Base-by-base conservation (phyloP, 2,888 invertebrate species). In the Augochlorella aurata region DNA sequence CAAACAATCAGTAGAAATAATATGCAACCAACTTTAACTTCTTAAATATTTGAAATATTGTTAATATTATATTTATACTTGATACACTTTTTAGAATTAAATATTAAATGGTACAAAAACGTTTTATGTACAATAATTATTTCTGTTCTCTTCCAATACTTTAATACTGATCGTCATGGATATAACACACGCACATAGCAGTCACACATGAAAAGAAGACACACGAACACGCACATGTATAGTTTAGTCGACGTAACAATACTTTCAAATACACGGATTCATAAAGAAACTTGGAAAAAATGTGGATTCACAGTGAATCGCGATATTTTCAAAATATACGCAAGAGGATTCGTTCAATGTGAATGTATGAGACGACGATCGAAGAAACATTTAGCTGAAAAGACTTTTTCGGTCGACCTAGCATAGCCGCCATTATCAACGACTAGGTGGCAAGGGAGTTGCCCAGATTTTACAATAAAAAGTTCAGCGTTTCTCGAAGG, bases 361-460 rank as follows among this genome's bases (percentile, higher is more conserved):
- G 65, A 63, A 63, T 29, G 61, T 74, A 70, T 72, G 65, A 79
- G 72, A 85, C 50, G 63, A 72, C 52, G 63, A 54, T 77, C 81
- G 24, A 45, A 63, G 63, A 68, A 69, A 76, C 78, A 69, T 75
- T 69, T 74, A 21, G 10, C 29, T 18, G 65, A 54, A 82, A 79
- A 74, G 81, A 84, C 85, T 88, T 82, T 86, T 85, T 85, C 84
- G 82, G 49, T 76, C 77, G 80, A 83, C 70, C 81, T 71, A 84
- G 70, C 82, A 80, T 77, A 84, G 90, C 88, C 89, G 90, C 90
- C 90, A 90, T 90, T 90, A 69, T 87, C 84, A 83, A 87, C 82
- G 85, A 87, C 84, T 89, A 76, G 79, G 77, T 84, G 79, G 83
- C 74, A 87, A 87, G 89, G 90, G 91, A 90, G 90, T 91, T 85